Evolutionary conservation across 2,888 invertebrate species (phyloP).

Genomic region (Drosophila bunnanda): DNA sequence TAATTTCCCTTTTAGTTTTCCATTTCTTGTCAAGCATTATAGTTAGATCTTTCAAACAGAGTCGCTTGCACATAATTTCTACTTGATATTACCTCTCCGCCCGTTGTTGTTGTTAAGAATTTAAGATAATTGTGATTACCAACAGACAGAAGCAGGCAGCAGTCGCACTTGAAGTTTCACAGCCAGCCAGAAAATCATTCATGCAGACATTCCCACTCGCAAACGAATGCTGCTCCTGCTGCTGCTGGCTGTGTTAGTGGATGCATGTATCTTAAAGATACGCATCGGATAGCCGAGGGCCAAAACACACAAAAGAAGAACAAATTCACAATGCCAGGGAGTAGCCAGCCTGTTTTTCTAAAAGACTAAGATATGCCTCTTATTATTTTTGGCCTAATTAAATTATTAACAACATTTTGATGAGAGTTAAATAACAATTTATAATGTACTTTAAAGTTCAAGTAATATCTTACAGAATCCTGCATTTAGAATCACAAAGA

Average conservation of each 20-base stretch:
- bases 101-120: conserved; percentile 44
- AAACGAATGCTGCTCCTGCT: conserved; percentile 6
- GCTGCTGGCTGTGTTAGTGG: conserved; percentile 10
- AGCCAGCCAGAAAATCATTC: conserved; percentile 57
- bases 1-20: conserved; percentile 60
- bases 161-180: conserved; percentile 37
- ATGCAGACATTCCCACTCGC: conserved; percentile 49
- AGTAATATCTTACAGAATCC: not conserved
- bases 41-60: conserved; percentile 34
- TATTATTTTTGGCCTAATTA: not conserved
- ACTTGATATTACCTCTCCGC: conserved; percentile 1
- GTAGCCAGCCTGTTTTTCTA: not conserved
- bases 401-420: not conserved
- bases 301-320: conserved; percentile 25
- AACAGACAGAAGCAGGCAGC: conserved; percentile 48
- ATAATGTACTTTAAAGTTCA: not conserved
- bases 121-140: conserved; percentile 74
- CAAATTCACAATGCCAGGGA: not conserved
- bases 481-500: not conserved
- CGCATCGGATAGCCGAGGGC: conserved; percentile 42
- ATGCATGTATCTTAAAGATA: conserved; percentile 52
- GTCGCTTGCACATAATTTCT: conserved; percentile 6
- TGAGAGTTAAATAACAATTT: not conserved
- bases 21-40: conserved; percentile 32
- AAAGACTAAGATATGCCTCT: not conserved